phyloP scores from a whole-genome alignment of 1,140 invertebrate species.

The Laodelphax striatellus region DNA sequence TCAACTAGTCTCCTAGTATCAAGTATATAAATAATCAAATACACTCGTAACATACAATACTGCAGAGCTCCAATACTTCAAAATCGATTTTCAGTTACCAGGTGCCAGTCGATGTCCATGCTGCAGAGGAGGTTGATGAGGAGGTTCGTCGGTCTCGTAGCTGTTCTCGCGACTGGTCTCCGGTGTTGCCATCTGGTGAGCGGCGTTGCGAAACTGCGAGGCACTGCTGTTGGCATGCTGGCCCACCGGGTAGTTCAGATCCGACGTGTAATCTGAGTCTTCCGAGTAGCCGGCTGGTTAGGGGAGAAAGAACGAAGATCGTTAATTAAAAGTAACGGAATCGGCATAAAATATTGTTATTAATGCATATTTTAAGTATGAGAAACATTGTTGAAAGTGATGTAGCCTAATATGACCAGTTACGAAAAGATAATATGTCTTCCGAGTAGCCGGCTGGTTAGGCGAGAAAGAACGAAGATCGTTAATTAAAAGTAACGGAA shows the following conservation, averaged over 20 bases:
- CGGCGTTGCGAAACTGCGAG: conserved; percentile 66
- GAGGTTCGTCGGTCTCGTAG: conserved; percentile 60
- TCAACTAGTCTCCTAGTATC: conserved; percentile 61
- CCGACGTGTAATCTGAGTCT: conserved; percentile 93
- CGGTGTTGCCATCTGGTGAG: conserved; percentile 64
- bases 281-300: conserved; percentile 85
- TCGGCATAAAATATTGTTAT: too few relatives aligned
- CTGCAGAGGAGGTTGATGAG: conserved; percentile 21
- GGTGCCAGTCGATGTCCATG: conserved; percentile 23
- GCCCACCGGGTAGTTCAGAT: conserved; percentile 88
- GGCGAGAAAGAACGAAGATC: too few relatives aligned
- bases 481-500: too few relatives aligned
- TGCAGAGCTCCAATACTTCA: too few relatives aligned
- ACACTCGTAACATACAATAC: too few relatives aligned
- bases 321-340: too few relatives aligned
- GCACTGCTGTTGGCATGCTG: conserved; percentile 76
- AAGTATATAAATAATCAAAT: too few relatives aligned
- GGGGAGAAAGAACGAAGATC: neutral
- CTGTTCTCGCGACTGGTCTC: conserved; percentile 68
- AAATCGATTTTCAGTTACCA: neutral
- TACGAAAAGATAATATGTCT: too few relatives aligned
- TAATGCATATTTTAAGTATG: too few relatives aligned
- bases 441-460: too few relatives aligned
- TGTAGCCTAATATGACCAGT: too few relatives aligned
- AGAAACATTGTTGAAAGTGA: too few relatives aligned